Base-by-base conservation (phyloP, 1,140 invertebrate species). In the Pogonognathellus flavescens region DNA sequence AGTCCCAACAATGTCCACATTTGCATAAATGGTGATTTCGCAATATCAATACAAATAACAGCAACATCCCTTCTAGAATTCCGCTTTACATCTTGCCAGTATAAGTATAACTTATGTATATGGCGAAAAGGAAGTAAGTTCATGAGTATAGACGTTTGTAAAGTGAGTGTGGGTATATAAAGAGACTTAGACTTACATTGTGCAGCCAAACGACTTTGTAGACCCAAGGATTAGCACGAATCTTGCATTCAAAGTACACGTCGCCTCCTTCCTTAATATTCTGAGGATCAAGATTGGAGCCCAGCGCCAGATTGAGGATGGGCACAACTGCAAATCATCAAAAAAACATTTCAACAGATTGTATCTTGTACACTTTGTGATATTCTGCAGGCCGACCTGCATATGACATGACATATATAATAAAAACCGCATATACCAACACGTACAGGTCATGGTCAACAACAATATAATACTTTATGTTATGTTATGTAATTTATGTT, bases 191-290 rank as follows among this genome's bases (percentile, higher is more conserved):
- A 95, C 95, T 96, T 92, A 97, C 96, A 90, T 97, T 96, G 91
- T 97, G 96, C 89, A 95, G 95, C 96, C 96, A 97, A 59, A 95
- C 92, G 87, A 97, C 94, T 94, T 96, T 96, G 90, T 96, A 96
- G 89, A 95, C 94, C 66, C 92, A 92, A 9, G 96, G 96, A 92
- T 97, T 97, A 84, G 96, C 94, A 89, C 94, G 93, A 85, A 97
- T 94, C 90, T 95, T 94, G 91, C 96, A 97, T 91, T 95, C 95
- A 90, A 97, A 96, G 90, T 97, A 97, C 82, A 97, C 96, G 91
- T 97, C 95, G 89, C 96, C 95, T 60, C 95, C 95, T 91, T 97
- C 96, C 90, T 96, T 95, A 88, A 97, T 97, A 90, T 96, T 95
- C 88, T 95, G 93, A 0, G 95, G 95, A 92, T 96, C 96, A 91